These are phyloP conservation scores for Acipenser oxyrinchus DNA, from an alignment of 2,797 vertebrate species.

Conservation along the genomic window DNA sequence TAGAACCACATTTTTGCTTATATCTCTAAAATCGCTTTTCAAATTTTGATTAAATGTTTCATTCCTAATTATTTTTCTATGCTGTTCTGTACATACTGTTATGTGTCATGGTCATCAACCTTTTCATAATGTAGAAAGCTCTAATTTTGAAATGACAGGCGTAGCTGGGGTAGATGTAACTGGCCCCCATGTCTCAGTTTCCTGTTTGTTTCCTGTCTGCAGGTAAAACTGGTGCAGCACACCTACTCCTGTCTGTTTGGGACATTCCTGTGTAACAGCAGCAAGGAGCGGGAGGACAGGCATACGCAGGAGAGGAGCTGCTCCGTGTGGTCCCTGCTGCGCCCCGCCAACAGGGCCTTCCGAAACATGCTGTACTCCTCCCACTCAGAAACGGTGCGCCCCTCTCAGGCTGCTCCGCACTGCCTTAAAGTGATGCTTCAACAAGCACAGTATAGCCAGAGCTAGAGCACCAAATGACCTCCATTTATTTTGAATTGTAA, in stretches of 20 bases:
- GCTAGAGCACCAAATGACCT: no score
- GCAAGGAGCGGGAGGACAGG: conserved; percentile 86
- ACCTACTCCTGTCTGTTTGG: conserved; percentile 96
- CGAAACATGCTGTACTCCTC: conserved; percentile 96
- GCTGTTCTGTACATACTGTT: no score
- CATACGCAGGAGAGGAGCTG: conserved; percentile 90
- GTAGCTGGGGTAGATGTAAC: background rate
- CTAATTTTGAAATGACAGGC: background rate
- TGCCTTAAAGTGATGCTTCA: no score
- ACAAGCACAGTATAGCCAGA: no score
- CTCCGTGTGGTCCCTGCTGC: conserved; percentile 90
- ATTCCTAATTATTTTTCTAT: no score
- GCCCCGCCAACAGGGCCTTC: conserved; percentile 85
- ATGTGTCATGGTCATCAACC: background rate
- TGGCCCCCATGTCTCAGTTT: background rate
- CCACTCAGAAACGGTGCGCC: conserved; percentile 83
- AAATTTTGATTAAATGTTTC: no score
- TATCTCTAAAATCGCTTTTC: no score
- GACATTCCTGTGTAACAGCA: conserved; percentile 96
- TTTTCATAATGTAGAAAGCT: background rate
- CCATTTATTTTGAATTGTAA: no score
- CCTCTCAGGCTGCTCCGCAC: background rate
- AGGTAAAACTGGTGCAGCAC: conserved; percentile 98
- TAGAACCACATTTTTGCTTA: no score
- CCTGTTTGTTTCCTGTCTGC: conserved; percentile 19